phyloP scores from a whole-genome alignment of 2,797 vertebrate genomes.

The Heliangelus exortis region DNA sequence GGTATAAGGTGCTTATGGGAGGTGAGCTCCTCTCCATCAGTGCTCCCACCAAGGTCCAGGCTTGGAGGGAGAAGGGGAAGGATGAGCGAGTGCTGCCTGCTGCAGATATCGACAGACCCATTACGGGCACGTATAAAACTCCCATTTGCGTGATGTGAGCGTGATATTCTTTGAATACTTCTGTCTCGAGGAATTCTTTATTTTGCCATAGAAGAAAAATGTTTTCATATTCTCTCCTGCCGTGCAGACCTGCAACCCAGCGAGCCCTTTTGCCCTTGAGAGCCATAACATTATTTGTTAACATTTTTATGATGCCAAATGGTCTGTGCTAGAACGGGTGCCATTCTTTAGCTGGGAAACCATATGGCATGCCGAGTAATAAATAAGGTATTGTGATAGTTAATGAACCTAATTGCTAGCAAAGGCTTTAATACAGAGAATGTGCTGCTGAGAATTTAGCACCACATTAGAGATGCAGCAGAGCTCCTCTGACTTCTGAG shows the following conservation, averaged over 20 bases:
- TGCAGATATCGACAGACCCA: constrained; percentile 77
- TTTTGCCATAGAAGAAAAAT: constrained; percentile 80
- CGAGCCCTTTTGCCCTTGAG: constrained; percentile 83
- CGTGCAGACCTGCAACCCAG: constrained; percentile 77
- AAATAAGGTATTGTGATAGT: constrained; percentile 90
- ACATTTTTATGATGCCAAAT: constrained; percentile 89
- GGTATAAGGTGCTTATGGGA: rapidly evolving
- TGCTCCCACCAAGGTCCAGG: not conserved
- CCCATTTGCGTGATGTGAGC: constrained; percentile 69
- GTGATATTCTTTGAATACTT: constrained; percentile 72
- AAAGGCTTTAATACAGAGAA: constrained; percentile 85
- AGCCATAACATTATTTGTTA: constrained; percentile 87
- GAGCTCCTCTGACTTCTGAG: constrained; percentile 87
- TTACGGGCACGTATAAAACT: constrained; percentile 75
- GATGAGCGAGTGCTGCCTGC: constrained; percentile 59
- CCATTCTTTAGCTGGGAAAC: constrained; percentile 87
- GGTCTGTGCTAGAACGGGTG: constrained; percentile 82
- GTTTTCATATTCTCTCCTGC: constrained; percentile 82
- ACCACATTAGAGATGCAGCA: constrained; percentile 84
- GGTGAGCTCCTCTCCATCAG: not conserved
- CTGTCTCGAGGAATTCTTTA: constrained; percentile 79
- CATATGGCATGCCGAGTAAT: constrained; percentile 86
- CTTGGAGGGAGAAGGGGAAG: not conserved
- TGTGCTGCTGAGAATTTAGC: constrained; percentile 88
- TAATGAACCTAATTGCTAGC: constrained; percentile 89